phyloP scores from a whole-genome alignment of 2,113 vertebrate species.

The Abramis brama region DNA sequence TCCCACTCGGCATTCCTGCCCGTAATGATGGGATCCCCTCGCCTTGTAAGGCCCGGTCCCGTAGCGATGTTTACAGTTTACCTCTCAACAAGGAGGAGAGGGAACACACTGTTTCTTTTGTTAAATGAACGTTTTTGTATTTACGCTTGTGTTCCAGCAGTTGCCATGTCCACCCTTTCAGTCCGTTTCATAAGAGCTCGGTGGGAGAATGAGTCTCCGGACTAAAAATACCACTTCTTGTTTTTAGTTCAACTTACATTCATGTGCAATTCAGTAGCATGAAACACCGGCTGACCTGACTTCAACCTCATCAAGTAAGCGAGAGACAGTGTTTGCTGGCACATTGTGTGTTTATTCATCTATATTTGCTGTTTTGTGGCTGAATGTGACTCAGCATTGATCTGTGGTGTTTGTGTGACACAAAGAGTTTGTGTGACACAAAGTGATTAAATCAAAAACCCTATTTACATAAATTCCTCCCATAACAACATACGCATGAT shows the following conservation, averaged over 20 bases:
- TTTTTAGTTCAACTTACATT: background rate
- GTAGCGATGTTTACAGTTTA: constrained; percentile 75
- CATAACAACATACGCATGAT: constrained; percentile 69
- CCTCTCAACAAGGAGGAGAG: constrained; percentile 50
- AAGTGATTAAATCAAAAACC: background rate
- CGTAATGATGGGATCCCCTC: constrained; percentile 70
- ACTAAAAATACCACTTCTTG: constrained; percentile 32
- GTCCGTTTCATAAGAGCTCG: background rate
- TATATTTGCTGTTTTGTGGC: background rate
- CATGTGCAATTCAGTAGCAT: background rate
- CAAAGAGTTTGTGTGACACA: background rate
- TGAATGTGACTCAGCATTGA: background rate
- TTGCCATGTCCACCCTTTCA: constrained; percentile 48
- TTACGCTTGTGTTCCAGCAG: constrained; percentile 48
- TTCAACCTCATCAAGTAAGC: background rate
- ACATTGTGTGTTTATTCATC: background rate
- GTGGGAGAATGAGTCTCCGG: constrained; percentile 16
- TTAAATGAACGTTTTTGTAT: constrained; percentile 43
- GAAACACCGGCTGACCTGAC: background rate
- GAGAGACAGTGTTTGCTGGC: background rate
- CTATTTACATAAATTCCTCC: constrained; percentile 54
- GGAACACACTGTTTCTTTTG: constrained; percentile 61
- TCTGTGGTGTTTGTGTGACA: background rate
- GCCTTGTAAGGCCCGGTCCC: constrained; percentile 77
- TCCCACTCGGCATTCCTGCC: constrained; percentile 69